phyloP scores from a whole-genome alignment of 2,797 vertebrate genomes.

The Distichodus sexfasciatus region DNA sequence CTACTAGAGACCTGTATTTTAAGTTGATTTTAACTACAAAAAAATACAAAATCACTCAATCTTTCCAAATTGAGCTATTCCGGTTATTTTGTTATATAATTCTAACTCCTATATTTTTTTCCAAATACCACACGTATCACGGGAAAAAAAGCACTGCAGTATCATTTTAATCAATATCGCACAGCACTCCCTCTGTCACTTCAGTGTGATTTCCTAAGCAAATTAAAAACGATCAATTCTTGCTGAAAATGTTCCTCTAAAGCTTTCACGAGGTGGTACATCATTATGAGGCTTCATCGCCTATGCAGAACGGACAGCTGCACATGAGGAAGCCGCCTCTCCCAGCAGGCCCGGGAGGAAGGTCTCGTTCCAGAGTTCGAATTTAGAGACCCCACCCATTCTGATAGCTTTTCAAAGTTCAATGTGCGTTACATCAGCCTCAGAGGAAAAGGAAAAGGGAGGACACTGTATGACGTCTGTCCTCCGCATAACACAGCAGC shows the following conservation, averaged over 20 bases:
- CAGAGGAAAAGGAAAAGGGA: conserved; percentile 4
- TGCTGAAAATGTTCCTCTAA: not conserved
- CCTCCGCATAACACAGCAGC: not conserved
- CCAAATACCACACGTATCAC: too few species aligned
- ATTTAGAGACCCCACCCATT: conserved; percentile 39
- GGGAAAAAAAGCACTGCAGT: too few species aligned
- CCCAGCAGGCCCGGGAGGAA: conserved; percentile 13
- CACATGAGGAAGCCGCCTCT: conserved; percentile 2
- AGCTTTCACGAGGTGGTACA: not conserved
- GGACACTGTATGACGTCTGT: not conserved
- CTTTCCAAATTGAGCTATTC: too few species aligned
- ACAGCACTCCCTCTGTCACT: too few species aligned
- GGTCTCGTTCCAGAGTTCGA: conserved; percentile 2
- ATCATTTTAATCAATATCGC: too few species aligned
- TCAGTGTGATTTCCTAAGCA: not conserved
- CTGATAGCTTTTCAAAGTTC: conserved; percentile 24
- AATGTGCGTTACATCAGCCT: conserved; percentile 21
- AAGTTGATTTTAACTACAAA: too few species aligned
- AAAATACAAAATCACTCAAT: too few species aligned
- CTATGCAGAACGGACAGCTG: conserved; percentile 17
- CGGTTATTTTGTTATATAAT: too few species aligned
- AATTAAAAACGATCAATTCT: not conserved
- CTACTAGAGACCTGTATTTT: too few species aligned
- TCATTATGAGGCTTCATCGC: conserved; percentile 3
- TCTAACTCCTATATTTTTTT: too few species aligned